Conservation (phyloP, 2,113 vertebrate species). For the Anolis carolinensis region DNA sequence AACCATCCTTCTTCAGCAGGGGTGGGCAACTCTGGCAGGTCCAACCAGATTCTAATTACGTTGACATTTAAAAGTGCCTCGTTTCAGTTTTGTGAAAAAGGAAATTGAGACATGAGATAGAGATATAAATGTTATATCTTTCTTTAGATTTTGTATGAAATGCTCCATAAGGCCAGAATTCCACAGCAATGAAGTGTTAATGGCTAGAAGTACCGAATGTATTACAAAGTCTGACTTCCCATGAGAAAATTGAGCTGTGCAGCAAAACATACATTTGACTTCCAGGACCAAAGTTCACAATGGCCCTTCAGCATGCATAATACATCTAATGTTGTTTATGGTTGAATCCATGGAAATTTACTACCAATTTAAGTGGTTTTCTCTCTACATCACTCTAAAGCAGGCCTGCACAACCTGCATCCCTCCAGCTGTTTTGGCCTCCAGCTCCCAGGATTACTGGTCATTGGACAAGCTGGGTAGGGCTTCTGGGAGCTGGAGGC, state of each 20-base stretch:
- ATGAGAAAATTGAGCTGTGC: not conserved
- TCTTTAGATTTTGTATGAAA: slow-evolving; percentile 6
- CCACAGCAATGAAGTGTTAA: not conserved
- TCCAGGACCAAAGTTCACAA: not conserved
- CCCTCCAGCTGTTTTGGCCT: no score
- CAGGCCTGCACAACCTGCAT: no score
- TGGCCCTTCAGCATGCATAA: not conserved
- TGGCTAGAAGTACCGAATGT: not conserved
- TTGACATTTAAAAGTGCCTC: slow-evolving; percentile 2
- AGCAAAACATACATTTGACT: not conserved
- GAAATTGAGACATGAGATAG: slow-evolving; percentile 1
- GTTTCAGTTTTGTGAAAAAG: not conserved
- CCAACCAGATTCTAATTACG: slow-evolving; percentile 18
- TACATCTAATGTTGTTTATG: not conserved
- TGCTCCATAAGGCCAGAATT: not conserved
- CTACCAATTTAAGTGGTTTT: not conserved
- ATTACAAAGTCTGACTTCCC: not conserved
- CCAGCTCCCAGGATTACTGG: no score
- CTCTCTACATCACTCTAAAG: no score
- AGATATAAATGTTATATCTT: not conserved
- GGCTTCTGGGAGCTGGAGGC: no score
- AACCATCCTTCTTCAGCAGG: not conserved
- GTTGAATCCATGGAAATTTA: not conserved
- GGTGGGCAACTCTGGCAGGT: no score
- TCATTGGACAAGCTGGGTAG: no score